Base-by-base conservation (phyloP, 2,797 vertebrate species). In the Heteromormyrus szaboi region DNA sequence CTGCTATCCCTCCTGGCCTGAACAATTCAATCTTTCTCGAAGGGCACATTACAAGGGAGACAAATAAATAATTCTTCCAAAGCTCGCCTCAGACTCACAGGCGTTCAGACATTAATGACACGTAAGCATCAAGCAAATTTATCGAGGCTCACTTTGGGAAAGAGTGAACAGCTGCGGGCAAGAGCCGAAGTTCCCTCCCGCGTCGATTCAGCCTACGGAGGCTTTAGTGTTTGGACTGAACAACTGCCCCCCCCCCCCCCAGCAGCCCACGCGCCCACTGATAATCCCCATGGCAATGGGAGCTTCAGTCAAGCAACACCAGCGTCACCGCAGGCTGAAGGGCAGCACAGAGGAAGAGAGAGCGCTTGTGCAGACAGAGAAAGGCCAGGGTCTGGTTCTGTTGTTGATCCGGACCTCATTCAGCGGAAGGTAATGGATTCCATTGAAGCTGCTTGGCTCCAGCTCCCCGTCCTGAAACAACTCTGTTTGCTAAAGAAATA, bases 41-140 rank as follows among this genome's bases (percentile, higher is more conserved):
- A 85, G 48, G 83, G 48, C 12, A 68, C 9, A 50, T 29, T 44
- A 85, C 29, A 7, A 54, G 93, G 91, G 93, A 91, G 2, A 56
- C 17, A 86, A 56, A 59, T 11, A 86, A 86, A 86, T 37, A 51
- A 11, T 25, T 48, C 12, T 87, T 94, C 91, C 95, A 95, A 95
- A 91, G 95, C 94, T 95, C 89, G 94, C 72, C 72, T 79, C 72
- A 79, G 72, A 79, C 65, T 84, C 81, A 50, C 92, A 92, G 91
- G 83, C 22, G 84, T 90, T 90, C 53, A 90, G 91, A 89, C 91
- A 92, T 95, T 93, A 94, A 95, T 95, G 93, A 95, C 94, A 95
- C 93, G 89, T 91, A 88, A 91, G 91, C 91, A 90, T 93, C 92
- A 91, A 90, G 89, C 92, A 84, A 92, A 90, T 93, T 92, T 89